These are phyloP conservation scores for Aldabrachelys gigantea DNA, from an alignment of 2,113 vertebrate genomes.

Conservation along the genomic window DNA sequence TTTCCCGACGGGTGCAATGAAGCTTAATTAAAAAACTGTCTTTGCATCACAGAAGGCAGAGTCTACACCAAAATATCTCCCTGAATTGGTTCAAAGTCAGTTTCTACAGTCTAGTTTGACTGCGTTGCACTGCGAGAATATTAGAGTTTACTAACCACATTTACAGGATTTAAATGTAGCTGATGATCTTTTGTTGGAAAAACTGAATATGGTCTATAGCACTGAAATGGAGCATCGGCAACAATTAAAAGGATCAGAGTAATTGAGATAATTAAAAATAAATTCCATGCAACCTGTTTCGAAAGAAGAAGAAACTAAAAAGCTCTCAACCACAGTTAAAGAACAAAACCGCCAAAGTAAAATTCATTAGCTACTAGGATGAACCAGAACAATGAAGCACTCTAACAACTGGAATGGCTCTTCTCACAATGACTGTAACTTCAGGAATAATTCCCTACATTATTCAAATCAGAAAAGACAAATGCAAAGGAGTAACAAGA, in stretches of 20 bases:
- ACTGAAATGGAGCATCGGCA: background rate
- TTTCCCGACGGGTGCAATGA: background rate
- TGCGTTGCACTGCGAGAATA: background rate
- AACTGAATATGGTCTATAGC: background rate
- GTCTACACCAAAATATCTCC: background rate
- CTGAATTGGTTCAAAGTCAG: background rate
- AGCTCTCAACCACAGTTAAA: background rate
- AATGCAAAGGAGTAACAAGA: background rate
- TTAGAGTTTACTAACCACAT: background rate
- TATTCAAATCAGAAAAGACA: background rate
- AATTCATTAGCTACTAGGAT: background rate
- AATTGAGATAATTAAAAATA: background rate
- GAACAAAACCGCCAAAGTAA: background rate
- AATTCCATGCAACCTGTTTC: background rate
- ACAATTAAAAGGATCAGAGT: background rate
- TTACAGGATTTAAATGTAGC: background rate
- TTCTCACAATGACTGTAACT: background rate
- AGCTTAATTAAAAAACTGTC: background rate
- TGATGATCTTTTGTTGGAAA: background rate
- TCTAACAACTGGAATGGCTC: background rate
- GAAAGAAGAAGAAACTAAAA: background rate
- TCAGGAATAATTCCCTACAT: background rate
- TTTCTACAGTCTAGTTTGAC: background rate
- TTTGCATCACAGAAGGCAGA: background rate
- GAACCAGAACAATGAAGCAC: background rate